Evolutionary conservation across 1,140 invertebrate genomes (phyloP), one percentile per base, ranked within the genome.

Genomic region (Meloidogyne exigua): DNA sequence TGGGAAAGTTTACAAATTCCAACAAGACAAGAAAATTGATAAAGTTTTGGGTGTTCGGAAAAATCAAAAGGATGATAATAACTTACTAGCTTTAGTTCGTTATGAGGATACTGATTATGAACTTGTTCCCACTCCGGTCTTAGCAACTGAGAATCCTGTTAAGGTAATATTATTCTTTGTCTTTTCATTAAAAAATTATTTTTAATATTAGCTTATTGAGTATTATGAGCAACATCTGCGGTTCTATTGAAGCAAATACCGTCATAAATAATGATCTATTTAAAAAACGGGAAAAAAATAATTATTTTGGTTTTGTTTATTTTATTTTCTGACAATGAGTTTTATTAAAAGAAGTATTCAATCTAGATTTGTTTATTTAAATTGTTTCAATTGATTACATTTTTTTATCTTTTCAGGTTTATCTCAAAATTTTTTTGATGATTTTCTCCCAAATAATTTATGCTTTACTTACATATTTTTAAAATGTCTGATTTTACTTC

Each of bases 141-240:
- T 71, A 36, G 32, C 62, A 7, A 71, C 13, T 15, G 42, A 71
- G 18, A 28, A 71, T 28, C 68, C 68, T 13, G 25, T 28, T 57
- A 71, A 71, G 68, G 68, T 71, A 13, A n/a, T 7, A 7, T 32
- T 11, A n/a, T 28, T 36, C 13, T 26, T 25, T 7, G 18, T 68
- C 11, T 28, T 69, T n/a, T n/a, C n/a, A n/a, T n/a, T n/a, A n/a
- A n/a, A n/a, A n/a, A 5, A 12, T 39, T 69, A 39, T 25, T 39
- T 13, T 36, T 69, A 15, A 23, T 12, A 25, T 69, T 36, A 71
- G 68, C 62, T 71, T 18, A 28, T 71, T 28, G 68, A 71, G 10
- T 71, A 71, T 62, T 71, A 71, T 71, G 68, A 71, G 39, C 44
- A 71, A 28, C 68, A 71, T 44, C 18, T 71, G 36, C 68, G 68